Base-by-base conservation (phyloP, 1,140 invertebrate species). In the Thereuonema tuberculata region DNA sequence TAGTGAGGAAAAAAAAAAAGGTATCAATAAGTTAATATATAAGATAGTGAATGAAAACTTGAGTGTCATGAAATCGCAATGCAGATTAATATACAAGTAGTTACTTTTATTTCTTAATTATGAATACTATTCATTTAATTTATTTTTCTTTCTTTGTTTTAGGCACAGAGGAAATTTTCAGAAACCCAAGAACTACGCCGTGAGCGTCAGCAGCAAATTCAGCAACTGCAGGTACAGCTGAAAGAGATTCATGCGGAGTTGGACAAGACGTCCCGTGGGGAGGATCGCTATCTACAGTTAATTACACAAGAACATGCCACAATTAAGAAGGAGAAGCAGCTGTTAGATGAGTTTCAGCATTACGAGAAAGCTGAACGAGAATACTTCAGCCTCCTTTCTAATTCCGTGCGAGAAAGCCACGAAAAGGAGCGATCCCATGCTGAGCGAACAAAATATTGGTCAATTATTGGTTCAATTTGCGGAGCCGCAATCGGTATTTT, bases 381-480 rank as follows among this genome's bases (percentile, higher is more conserved):
- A 56, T 70, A 77, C 31, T 87, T 87, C 68, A 73, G 78, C 1
- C 69, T 75, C 1, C 77, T 87, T 62, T 84, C 83, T 0, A 79
- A 80, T 12, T 80, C 82, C 1, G 76, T 86, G 0, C 79, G 85
- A 64, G 76, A 84, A 17, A 82, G 82, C 59, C 85, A 87, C 66
- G 84, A 87, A 66, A 78, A 83, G 61, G 85, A 87, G 69, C 69
- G 84, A 48, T 80, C 83, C 1, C 81, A 84, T 67, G 82, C 83
- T 15, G 83, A 86, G 68, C 75, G 81, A 63, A 87, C 84, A 58
- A 87, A 87, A 70, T 87, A 87, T 67, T 85, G 84, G 83, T 85
- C 83, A 56, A 77, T 87, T 50, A 80, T 84, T 23, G 84, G 82
- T 17, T 86, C 84, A 2, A 73, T 85, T 63, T 69, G 83, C 47